phyloP scores from a whole-genome alignment of 2,888 invertebrate genomes.

The Tyria jacobaeae region DNA sequence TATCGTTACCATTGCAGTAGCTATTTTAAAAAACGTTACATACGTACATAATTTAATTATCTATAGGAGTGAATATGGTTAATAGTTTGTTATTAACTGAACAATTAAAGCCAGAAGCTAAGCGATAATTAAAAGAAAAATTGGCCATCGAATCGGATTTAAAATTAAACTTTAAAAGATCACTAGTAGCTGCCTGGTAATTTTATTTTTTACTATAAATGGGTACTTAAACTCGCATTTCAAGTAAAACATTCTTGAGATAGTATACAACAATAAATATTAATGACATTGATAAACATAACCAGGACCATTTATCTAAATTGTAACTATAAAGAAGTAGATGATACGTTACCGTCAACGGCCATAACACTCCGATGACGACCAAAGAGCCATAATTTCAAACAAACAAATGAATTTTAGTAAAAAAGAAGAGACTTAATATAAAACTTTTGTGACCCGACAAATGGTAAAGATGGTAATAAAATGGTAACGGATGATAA shows the following conservation, averaged over 20 bases:
- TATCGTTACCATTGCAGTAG: too few species aligned
- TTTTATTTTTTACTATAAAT: constrained; percentile 21
- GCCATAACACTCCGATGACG: constrained; percentile 28
- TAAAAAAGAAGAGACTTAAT: constrained; percentile 27
- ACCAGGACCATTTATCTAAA: constrained; percentile 23
- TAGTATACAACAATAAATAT: constrained; percentile 39
- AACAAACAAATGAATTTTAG: constrained; percentile 47
- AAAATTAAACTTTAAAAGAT: constrained; percentile 25
- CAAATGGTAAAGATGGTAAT: constrained; percentile 60
- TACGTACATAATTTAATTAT: not conserved
- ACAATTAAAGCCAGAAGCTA: constrained; percentile 27
- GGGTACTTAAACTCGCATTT: constrained; percentile 26
- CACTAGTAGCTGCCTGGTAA: constrained; percentile 22
- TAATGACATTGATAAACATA: constrained; percentile 36
- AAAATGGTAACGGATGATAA: constrained; percentile 68
- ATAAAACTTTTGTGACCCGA: constrained; percentile 53
- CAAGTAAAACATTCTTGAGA: constrained; percentile 28
- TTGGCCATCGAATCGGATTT: constrained; percentile 12
- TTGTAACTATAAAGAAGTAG: constrained; percentile 34
- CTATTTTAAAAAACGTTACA: not conserved
- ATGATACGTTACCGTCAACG: constrained; percentile 43
- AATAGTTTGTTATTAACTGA: constrained; percentile 26
- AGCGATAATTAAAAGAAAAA: constrained; percentile 28
- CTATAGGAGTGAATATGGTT: not conserved
- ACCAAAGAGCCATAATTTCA: constrained; percentile 33